Conservation (phyloP, 2,888 invertebrate species). For the Acleris literana region DNA sequence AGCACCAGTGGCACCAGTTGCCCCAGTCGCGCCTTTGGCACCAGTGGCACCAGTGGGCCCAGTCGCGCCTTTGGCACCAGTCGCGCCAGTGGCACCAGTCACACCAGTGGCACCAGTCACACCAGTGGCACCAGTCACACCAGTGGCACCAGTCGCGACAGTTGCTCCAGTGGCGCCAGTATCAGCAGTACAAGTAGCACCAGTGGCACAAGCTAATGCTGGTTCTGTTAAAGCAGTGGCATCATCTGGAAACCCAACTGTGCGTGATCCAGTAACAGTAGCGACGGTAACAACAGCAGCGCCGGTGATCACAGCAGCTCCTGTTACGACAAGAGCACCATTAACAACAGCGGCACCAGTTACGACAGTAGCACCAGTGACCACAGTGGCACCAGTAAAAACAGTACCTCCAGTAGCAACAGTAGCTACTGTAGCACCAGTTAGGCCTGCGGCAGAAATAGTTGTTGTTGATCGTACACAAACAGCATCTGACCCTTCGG, state of each 20-base stretch:
- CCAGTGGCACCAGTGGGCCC: slow-evolving; percentile 1
- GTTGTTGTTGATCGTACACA: too few relatives aligned
- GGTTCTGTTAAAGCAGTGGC: too few relatives aligned
- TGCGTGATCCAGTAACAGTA: neutral
- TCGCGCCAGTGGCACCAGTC: neutral
- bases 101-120: neutral
- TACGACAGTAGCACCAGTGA: neutral
- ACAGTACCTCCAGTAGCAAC: neutral
- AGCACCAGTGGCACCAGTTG: neutral
- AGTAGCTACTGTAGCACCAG: neutral
- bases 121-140: neutral
- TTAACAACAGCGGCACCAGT: neutral
- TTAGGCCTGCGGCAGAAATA: too few relatives aligned
- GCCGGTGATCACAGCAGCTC: neutral
- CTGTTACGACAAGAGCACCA: neutral
- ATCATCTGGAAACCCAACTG: neutral
- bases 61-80: neutral
- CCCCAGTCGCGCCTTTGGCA: neutral
- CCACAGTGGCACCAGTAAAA: neutral
- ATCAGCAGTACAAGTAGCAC: neutral
- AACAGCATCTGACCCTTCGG: too few relatives aligned
- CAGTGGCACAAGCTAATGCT: neutral
- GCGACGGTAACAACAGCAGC: neutral
- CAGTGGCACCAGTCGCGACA: neutral
- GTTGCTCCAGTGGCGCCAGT: neutral